Evolutionary conservation across 2,797 vertebrate species (phyloP).

Genomic region (Chiroxiphia lanceolata): DNA sequence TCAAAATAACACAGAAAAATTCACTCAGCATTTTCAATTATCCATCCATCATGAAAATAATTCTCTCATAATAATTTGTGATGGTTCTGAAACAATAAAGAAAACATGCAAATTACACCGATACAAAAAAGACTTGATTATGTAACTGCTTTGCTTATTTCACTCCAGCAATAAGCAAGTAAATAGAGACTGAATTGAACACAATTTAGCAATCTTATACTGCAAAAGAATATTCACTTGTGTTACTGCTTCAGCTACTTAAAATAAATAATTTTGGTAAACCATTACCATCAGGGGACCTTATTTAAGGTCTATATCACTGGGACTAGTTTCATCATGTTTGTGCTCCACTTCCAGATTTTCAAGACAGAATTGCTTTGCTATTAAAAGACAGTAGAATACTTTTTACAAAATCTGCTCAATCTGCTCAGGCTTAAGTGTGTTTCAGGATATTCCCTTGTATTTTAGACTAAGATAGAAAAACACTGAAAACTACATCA

Average conservation of each 20-base stretch:
- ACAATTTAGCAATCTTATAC: background rate
- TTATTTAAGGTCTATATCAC: background rate
- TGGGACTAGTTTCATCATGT: background rate
- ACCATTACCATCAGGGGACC: background rate
- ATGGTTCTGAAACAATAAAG: slow-evolving; percentile 52
- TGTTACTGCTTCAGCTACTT: slow-evolving; percentile 7
- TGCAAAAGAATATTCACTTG: slow-evolving; percentile 12
- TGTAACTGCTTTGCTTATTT: slow-evolving; percentile 5
- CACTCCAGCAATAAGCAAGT: slow-evolving; percentile 14
- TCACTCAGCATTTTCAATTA: slow-evolving; percentile 13
- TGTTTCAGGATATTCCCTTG: background rate
- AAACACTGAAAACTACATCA: background rate
- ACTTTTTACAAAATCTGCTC: background rate
- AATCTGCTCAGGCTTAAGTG: background rate
- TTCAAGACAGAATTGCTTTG: background rate
- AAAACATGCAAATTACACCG: slow-evolving; percentile 40
- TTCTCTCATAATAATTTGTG: slow-evolving; percentile 42
- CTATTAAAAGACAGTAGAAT: background rate
- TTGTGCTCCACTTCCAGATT: background rate
- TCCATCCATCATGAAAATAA: slow-evolving; percentile 28
- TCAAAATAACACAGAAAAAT: background rate
- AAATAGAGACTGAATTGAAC: slow-evolving; percentile 24
- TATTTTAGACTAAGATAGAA: background rate
- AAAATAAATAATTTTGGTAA: slow-evolving; percentile 23
- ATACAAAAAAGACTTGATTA: slow-evolving; percentile 48